A percentile compares a stretch with the other conserved stretches of the same genome.
Evolutionary conservation across 2,113 vertebrate genomes (phyloP).

Genomic region (Tragelaphus buxtoni): DNA sequence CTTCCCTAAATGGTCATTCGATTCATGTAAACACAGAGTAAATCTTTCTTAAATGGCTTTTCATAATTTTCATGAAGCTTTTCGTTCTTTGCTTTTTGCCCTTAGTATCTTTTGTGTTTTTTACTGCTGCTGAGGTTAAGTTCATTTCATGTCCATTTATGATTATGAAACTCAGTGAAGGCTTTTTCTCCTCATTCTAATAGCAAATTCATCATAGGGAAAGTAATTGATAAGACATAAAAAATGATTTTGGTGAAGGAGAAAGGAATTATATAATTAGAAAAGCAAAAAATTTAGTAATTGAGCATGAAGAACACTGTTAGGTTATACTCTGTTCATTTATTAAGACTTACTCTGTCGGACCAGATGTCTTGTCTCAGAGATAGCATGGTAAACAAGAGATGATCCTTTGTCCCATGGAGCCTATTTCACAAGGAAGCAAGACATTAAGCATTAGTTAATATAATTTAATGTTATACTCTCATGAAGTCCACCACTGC

Average conservation of each 20-base stretch:
- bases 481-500: not conserved
- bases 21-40: not conserved
- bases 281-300: not conserved
- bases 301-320: not conserved
- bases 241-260: not conserved
- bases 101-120: not conserved
- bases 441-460: not conserved
- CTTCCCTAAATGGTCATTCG: not conserved
- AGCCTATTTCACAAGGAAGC: not conserved
- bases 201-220: not conserved
- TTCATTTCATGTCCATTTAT: not conserved
- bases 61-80: not conserved
- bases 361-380: not conserved
- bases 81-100: not conserved
- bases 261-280: not conserved
- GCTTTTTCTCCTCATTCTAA: not conserved
- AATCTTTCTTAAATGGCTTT: not conserved
- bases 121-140: not conserved
- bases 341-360: not conserved
- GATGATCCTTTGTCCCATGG: not conserved
- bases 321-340: not conserved
- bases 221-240: not conserved
- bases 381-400: not conserved
- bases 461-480: not conserved
- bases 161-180: not conserved